These are phyloP conservation scores for Melanogrammus aeglefinus DNA, from an alignment of 2,797 vertebrate genomes.

Conservation along the genomic window DNA sequence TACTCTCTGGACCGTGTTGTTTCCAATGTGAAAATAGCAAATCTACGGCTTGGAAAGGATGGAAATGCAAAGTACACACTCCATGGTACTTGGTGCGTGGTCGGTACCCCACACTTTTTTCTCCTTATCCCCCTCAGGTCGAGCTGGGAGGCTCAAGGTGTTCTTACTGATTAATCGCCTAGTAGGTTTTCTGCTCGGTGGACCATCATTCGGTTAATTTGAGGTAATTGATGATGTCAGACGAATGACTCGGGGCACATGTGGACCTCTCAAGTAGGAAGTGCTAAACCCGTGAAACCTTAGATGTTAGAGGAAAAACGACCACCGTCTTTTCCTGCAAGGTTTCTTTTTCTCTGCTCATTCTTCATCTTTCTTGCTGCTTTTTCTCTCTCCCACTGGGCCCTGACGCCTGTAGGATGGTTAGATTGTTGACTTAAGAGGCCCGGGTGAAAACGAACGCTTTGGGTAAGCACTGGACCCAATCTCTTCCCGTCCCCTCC, in stretches of 20 bases:
- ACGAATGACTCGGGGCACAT: slow-evolving; percentile 57
- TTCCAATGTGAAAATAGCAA: slow-evolving; percentile 14
- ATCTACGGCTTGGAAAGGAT: background rate
- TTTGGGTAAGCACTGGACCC: slow-evolving; percentile 67
- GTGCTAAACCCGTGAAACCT: slow-evolving; percentile 60
- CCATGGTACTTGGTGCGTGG: background rate
- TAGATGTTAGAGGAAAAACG: slow-evolving; percentile 34
- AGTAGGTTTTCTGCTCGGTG: slow-evolving; percentile 69
- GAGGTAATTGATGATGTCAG: slow-evolving; percentile 67
- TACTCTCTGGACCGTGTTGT: slow-evolving; percentile 22
- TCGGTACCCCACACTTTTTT: slow-evolving; percentile 17
- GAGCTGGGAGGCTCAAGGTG: slow-evolving; percentile 38
- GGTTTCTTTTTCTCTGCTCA: slow-evolving; percentile 7
- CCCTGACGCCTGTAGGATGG: slow-evolving; percentile 42
- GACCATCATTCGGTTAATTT: slow-evolving; percentile 79
- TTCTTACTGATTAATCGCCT: slow-evolving; percentile 63
- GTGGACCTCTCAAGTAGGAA: slow-evolving; percentile 31
- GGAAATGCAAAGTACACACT: background rate
- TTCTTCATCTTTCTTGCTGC: slow-evolving; percentile 41
- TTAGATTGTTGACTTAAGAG: slow-evolving; percentile 75
- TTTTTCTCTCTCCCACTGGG: slow-evolving; percentile 27
- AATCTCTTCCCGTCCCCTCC: slow-evolving; percentile 42
- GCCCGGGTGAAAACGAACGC: slow-evolving; percentile 58
- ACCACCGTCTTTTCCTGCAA: background rate
- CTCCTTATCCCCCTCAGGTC: slow-evolving; percentile 17